Conservation (phyloP, 2,797 vertebrate species). For the Enteromius unitaeniatus region DNA sequence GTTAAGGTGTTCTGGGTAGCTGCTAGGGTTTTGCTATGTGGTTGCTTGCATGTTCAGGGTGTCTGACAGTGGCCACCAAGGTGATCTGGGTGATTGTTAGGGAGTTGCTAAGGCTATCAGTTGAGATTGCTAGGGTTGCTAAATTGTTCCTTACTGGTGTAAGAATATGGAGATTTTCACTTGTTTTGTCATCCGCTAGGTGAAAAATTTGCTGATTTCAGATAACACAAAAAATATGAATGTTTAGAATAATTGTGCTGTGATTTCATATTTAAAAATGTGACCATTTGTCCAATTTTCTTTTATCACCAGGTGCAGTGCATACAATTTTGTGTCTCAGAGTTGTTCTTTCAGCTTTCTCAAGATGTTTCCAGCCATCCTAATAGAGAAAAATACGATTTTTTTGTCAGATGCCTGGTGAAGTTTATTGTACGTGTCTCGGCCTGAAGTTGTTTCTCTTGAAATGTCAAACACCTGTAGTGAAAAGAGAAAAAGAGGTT, state of each 20-base stretch:
- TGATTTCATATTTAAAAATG: background rate
- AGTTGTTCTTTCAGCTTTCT: slow-evolving; percentile 6
- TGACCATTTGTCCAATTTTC: background rate
- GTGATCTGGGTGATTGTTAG: background rate
- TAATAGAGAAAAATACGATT: background rate
- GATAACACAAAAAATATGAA: background rate
- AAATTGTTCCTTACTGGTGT: background rate
- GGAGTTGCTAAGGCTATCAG: background rate
- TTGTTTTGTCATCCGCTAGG: background rate
- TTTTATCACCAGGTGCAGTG: background rate
- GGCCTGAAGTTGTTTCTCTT: slow-evolving; percentile 6
- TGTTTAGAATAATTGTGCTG: background rate
- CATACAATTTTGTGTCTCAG: background rate
- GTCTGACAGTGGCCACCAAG: background rate
- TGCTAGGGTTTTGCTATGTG: too few species aligned
- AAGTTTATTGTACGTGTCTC: slow-evolving; percentile 7
- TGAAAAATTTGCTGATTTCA: background rate
- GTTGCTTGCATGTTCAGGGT: background rate
- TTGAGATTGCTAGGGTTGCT: background rate
- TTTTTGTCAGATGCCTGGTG: slow-evolving; percentile 24
- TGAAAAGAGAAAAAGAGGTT: slow-evolving; percentile 25
- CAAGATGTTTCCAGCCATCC: background rate
- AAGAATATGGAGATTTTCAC: background rate
- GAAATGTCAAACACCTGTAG: slow-evolving; percentile 38
- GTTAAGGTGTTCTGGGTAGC: background rate